Evolutionary conservation across 2,113 vertebrate species (phyloP).

Genomic region (Ctenodactylus gundi): DNA sequence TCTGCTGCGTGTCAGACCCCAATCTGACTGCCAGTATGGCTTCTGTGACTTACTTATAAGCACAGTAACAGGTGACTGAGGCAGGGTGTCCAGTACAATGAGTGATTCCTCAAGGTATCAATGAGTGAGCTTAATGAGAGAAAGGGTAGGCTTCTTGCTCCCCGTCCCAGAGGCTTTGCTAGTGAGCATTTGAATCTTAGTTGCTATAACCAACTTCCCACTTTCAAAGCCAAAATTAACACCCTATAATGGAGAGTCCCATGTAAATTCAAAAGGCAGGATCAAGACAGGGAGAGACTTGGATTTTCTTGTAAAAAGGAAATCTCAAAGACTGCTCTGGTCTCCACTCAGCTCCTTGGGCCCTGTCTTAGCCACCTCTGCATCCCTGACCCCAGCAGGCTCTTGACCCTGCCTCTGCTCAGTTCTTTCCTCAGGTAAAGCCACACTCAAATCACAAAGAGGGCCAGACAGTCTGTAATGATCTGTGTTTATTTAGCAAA

Average conservation of each 20-base stretch:
- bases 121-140: neutral
- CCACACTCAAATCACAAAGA: constrained; percentile 73
- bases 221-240: constrained; percentile 60
- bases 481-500: constrained; percentile 79
- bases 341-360: neutral
- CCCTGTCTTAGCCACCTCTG: neutral
- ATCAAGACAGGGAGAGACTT: neutral
- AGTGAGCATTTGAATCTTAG: constrained; percentile 37
- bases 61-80: constrained; percentile 76
- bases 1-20: constrained; percentile 53
- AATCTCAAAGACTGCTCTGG: neutral
- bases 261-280: constrained; percentile 33
- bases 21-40: constrained; percentile 56
- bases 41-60: constrained; percentile 75
- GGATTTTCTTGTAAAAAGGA: neutral
- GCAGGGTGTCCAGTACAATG: constrained; percentile 68
- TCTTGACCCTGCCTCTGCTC: neutral
- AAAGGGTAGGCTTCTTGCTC: constrained; percentile 44
- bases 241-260: constrained; percentile 8
- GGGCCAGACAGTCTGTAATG: constrained; percentile 41
- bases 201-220: constrained; percentile 70
- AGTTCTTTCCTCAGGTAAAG: constrained; percentile 63
- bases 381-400: neutral
- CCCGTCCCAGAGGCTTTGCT: neutral
- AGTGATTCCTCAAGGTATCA: constrained; percentile 77